Base-by-base conservation (phyloP, 2,888 invertebrate species). In the Agonopterix subpropinquella region DNA sequence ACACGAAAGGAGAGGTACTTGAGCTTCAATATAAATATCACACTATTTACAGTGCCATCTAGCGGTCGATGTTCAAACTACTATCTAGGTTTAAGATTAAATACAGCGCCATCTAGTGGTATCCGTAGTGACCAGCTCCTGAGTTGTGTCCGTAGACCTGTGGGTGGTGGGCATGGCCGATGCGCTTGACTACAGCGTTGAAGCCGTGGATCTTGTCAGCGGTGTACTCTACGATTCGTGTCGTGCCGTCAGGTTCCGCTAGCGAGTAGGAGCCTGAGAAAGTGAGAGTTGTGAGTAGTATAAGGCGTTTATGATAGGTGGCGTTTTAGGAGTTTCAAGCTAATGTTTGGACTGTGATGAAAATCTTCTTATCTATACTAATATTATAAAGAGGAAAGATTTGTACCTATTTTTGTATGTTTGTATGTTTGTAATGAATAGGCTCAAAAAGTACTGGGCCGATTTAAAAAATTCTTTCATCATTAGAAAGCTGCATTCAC, bases 191-290 rank as follows among this genome's bases (percentile, higher is more conserved):
- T n/a, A 89, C 76, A 15, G 89, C 89, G 62, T 86, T 85, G 72
- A 89, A 89, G 5, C 89, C 89, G 55, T 88, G 73, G 66, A 75
- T 74, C 52, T 89, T 87, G 66, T 89, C 89, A 36, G 89, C 88
- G 43, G 89, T 89, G 70, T 89, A 89, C 57, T 89, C 89, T 1
- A 89, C 89, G 47, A 89, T 77, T 46, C 89, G 84, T 43, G 86
- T 89, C 8, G 88, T 89, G 57, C 89, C 89, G 56, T 89, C 89
- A 10, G 89, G 79, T 50, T 89, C 89, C 36, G 82, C 86, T 8
- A 89, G 73, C 11, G 89, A 84, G 65, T 89, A 89, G 13, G 90
- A 89, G 43, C 87, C 89, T 89, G 68, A 13, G 13, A 42, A 64
- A 43, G 44, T 43, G n/a, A 44, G 13, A 13, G 3, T n/a, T 48